Conservation (phyloP, 2,797 vertebrate species). For the Hypotaenidia okinawae region DNA sequence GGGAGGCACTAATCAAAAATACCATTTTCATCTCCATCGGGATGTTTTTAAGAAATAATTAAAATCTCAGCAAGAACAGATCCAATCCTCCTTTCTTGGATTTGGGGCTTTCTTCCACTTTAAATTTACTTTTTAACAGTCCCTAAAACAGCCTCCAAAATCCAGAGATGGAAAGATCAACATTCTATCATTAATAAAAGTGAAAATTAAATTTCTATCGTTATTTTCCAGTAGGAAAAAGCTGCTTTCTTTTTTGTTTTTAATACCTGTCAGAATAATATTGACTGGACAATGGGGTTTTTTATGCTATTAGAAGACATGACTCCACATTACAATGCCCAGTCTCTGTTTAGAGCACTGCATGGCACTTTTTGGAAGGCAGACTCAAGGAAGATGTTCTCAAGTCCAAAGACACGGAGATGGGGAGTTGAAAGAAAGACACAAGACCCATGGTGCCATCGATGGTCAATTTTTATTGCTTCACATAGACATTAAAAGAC, state of each 20-base stretch:
- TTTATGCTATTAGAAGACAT: neutral
- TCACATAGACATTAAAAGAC: neutral
- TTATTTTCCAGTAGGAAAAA: neutral
- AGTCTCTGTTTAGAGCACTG: neutral
- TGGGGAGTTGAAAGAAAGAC: neutral
- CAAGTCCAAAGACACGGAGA: rapidly evolving
- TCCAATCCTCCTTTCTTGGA: neutral
- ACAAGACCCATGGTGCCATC: neutral
- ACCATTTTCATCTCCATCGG: neutral
- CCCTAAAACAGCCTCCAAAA: neutral
- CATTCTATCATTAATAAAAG: neutral
- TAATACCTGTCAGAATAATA: neutral
- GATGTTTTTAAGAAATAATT: neutral
- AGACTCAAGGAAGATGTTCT: neutral
- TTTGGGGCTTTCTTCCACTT: neutral
- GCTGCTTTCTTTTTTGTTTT: neutral
- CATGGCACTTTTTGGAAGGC: neutral
- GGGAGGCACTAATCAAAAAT: neutral
- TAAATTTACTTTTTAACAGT: rapidly evolving
- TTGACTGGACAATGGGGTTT: rapidly evolving
- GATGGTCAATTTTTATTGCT: constrained; percentile 50
- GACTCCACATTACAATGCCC: rapidly evolving
- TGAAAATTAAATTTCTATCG: neutral
- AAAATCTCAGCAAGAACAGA: neutral
- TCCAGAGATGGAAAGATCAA: neutral